Base-by-base conservation (phyloP, 2,797 vertebrate genomes). In the Heterohyrax brucei region DNA sequence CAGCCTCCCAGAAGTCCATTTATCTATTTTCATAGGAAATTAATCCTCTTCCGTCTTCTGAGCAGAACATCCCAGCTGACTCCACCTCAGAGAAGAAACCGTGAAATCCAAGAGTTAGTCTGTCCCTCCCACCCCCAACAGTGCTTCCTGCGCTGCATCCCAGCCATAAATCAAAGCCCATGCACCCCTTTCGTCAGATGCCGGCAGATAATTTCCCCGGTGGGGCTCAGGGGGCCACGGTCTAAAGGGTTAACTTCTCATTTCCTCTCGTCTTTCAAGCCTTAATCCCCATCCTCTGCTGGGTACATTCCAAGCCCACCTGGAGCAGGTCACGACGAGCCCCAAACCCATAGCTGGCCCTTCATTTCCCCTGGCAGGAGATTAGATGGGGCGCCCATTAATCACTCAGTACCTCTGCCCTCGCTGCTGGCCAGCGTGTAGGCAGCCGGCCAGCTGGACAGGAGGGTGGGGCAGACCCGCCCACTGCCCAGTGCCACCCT, bases 211-310 rank as follows among this genome's bases (percentile, higher is more conserved):
- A 97, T 59, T 95, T 78, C 73, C 87, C 50, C 39, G 64, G 81
- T 80, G 73, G 72, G 92, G 48, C 79, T 91, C 81, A 6, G 24
- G 89, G 56, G 72, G 79, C 94, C 79, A 46, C 10, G 24, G 89
- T 77, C 56, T 76, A 96, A 97, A 97, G 97, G 96, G 97, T 98
- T 98, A 97, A 97, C 93, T 96, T 96, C 94, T 97, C 97, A 97
- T 97, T 97, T 97, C 97, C 97, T 96, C 95, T 92, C 46, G 24
- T 97, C 97, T 97, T 96, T 97, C 97, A 96, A 96, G 93, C 93
- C 87, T 89, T 97, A 97, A 97, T 97, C 97, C 96, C 89, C 84
- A 94, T 90, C 96, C 91, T 72, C 87, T 80, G 78, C 97, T 97
- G 96, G 97, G 96, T 28, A 28, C 97, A 96, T 97, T 97, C 97